These are phyloP conservation scores for Xenopus tropicalis DNA, from an alignment of 2,113 vertebrate species.

Conservation along the genomic window DNA sequence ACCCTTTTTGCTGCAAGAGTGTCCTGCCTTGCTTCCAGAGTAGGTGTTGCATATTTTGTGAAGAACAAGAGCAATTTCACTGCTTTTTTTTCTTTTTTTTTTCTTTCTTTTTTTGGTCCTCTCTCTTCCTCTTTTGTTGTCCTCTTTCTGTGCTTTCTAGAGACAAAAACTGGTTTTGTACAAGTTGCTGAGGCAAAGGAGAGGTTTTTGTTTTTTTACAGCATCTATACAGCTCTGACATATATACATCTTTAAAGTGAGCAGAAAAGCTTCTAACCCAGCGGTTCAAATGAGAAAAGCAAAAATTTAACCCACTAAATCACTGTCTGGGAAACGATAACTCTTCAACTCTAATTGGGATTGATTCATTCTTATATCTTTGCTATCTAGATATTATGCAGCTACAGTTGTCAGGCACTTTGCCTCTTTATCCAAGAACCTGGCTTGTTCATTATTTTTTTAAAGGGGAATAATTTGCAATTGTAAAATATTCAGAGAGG, in stretches of 20 bases:
- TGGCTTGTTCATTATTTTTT: slow-evolving; percentile 54
- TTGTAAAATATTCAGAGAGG: slow-evolving; percentile 81
- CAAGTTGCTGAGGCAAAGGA: slow-evolving; percentile 2
- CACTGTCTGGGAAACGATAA: slow-evolving; percentile 79
- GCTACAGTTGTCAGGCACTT: slow-evolving; percentile 70
- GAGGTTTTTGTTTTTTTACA: slow-evolving; percentile 6
- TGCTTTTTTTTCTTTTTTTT: slow-evolving; percentile 60
- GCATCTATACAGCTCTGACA: not conserved
- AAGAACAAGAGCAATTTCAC: slow-evolving; percentile 92
- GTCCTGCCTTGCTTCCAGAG: not conserved
- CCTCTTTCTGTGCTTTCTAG: slow-evolving; percentile 76
- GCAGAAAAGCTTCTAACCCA: slow-evolving; percentile 68
- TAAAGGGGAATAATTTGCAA: slow-evolving; percentile 70
- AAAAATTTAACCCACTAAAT: slow-evolving; percentile 53
- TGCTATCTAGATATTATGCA: slow-evolving; percentile 67
- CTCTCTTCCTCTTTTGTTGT: slow-evolving; percentile 52
- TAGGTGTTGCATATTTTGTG: slow-evolving; percentile 72
- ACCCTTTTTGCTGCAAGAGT: not conserved
- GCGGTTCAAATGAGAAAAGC: slow-evolving; percentile 46
- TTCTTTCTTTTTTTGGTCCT: slow-evolving; percentile 35
- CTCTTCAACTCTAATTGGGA: slow-evolving; percentile 81
- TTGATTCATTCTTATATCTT: slow-evolving; percentile 84
- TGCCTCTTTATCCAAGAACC: slow-evolving; percentile 76
- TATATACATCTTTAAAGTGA: slow-evolving; percentile 70
- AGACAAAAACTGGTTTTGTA: slow-evolving; percentile 67